These are phyloP conservation scores for Caenorhabditis doughertyi DNA, from an alignment of 2,888 invertebrate species.

Conservation along the genomic window DNA sequence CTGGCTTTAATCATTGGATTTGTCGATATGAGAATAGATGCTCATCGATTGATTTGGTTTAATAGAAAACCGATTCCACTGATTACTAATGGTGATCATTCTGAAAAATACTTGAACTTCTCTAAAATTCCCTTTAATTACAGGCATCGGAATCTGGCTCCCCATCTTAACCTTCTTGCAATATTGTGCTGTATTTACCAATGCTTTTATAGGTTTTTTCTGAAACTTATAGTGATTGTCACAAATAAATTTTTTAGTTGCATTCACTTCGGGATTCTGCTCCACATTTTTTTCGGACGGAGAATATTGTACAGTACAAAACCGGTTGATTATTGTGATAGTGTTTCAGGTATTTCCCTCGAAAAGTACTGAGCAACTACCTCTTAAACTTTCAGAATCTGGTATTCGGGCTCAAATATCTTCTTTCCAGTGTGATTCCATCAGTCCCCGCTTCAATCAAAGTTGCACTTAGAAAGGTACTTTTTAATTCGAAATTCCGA, in stretches of 20 bases:
- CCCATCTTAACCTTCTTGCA: conserved; percentile 84
- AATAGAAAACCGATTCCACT: conserved; percentile 83
- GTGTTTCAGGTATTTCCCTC: conserved; percentile 74
- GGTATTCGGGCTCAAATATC: conserved; percentile 70
- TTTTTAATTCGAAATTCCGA: not conserved
- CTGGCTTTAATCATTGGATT: conserved; percentile 84
- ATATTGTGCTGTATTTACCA: conserved; percentile 84
- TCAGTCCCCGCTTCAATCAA: conserved; percentile 66
- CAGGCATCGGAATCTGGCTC: conserved; percentile 84
- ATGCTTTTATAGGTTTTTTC: conserved; percentile 83
- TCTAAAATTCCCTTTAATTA: too few species aligned
- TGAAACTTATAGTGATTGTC: too few species aligned
- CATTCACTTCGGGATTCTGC: conserved; percentile 82
- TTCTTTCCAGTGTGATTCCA: conserved; percentile 71
- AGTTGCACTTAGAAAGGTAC: conserved; percentile 67
- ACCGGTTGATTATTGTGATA: conserved; percentile 72
- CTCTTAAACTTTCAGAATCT: conserved; percentile 59
- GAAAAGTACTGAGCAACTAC: too few species aligned
- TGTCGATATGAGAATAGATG: conserved; percentile 83
- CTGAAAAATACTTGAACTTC: too few species aligned
- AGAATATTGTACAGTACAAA: conserved; percentile 66
- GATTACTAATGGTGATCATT: conserved; percentile 65
- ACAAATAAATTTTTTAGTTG: conserved; percentile 63
- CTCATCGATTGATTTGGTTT: conserved; percentile 74
- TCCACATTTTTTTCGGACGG: conserved; percentile 64